These are phyloP conservation scores for Thunnus albacares DNA, from an alignment of 2,797 vertebrate species.

Conservation along the genomic window DNA sequence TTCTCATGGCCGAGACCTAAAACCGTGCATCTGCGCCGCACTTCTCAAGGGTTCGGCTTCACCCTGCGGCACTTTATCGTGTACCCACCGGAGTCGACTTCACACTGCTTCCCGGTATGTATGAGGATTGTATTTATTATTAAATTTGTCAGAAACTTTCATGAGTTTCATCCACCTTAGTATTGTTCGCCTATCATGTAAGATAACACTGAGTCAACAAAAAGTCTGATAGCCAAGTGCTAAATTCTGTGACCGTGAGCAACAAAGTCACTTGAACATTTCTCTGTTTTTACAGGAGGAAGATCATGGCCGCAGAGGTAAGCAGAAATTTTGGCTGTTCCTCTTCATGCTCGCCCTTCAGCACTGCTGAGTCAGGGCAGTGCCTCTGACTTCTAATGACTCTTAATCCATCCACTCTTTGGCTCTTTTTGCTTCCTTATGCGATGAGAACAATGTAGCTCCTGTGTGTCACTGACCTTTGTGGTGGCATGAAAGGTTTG, in stretches of 20 bases:
- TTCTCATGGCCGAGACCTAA: slow-evolving; percentile 97
- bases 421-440: slow-evolving; percentile 68
- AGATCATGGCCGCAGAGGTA: slow-evolving; percentile 83
- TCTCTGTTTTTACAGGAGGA: slow-evolving; percentile 81
- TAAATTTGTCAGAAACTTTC: background rate
- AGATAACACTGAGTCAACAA: slow-evolving; percentile 41
- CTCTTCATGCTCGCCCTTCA: slow-evolving; percentile 31
- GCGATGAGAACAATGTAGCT: slow-evolving; percentile 61
- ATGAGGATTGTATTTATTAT: background rate
- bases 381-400: slow-evolving; percentile 67
- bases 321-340: slow-evolving; percentile 60
- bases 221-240: slow-evolving; percentile 23
- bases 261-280: slow-evolving; percentile 49
- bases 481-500: slow-evolving; percentile 73
- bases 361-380: slow-evolving; percentile 66
- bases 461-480: slow-evolving; percentile 76
- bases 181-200: slow-evolving; percentile 12
- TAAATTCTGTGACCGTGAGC: slow-evolving; percentile 28
- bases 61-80: slow-evolving; percentile 99
- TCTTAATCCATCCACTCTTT: slow-evolving; percentile 64
- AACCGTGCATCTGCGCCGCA: slow-evolving; percentile 90
- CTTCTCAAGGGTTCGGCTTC: slow-evolving; percentile 95
- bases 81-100: slow-evolving; percentile 95
- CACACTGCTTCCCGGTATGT: slow-evolving; percentile 92
- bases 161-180: slow-evolving; percentile 5